Base-by-base conservation (phyloP, 1,140 invertebrate species). In the Stegodyphus mimosarum region DNA sequence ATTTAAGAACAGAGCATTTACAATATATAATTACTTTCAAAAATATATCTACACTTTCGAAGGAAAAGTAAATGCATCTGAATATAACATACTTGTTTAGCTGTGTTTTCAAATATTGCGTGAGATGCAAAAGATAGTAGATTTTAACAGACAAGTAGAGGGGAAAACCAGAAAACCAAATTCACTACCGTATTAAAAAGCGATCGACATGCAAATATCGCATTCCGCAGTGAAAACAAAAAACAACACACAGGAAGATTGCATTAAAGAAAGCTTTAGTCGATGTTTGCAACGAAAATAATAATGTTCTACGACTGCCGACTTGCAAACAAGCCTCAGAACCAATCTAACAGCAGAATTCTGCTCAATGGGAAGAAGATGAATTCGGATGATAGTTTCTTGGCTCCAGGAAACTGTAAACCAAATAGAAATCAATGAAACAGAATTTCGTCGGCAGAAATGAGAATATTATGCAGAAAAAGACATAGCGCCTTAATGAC, bases 381-480 rank as follows among this genome's bases (percentile, higher is more conserved):
- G 33, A 33, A 33, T 33, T 33, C 33, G 33, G 3, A 33, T 33
- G 33, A 33, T 33, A 33, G 33, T 33, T 33, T 33, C 33, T 1
- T 33, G 33, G 33, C 33, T 33, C 33, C 33, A 33, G 33, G 33
- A 33, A 33, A 33, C 33, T 33, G 33, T 1, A 33, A 33, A 33
- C 1, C 2, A 63, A n/a, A 63, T 63, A 63, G 63, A 33, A 77
- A 77, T 77, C 75, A 51, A 77, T 77, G 75, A 15, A 70, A 69
- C 9, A 6, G 49, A 69, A 79, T 79, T 64, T 79, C 18, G 33
- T 15, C n/a, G 9, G 9, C 17, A 48, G 48, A 70, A 79, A 79
- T 51, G 76, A 79, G 76, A 79, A 69, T 79, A 79, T 70, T 79
- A 79, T 79, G 76, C 76, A 69, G 33, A 9, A 18, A 70, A 52